Conservation (phyloP, 2,113 vertebrate species). For the Hucho hucho region DNA sequence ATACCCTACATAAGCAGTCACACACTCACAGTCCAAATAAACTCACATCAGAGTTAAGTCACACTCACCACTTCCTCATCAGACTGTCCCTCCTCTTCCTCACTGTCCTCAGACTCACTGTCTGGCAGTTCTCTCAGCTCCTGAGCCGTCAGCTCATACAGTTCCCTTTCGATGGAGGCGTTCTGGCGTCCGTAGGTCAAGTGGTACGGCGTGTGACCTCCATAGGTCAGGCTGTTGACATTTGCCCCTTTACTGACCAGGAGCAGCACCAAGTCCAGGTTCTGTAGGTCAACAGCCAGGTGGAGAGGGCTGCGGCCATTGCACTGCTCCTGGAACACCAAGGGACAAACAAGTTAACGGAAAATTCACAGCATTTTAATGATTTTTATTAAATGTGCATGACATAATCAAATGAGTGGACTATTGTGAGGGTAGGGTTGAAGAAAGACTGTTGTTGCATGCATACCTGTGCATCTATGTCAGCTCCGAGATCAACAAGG, state of each 20-base stretch:
- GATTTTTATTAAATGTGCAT: not conserved
- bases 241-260: constrained; percentile 86
- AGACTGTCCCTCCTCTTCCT: constrained; percentile 75
- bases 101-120: constrained; percentile 84
- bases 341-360: not conserved
- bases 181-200: constrained; percentile 89
- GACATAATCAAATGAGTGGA: not conserved
- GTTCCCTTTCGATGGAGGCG: constrained; percentile 80
- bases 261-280: constrained; percentile 82
- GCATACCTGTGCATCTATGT: constrained; percentile 91
- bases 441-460: not conserved
- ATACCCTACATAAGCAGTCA: no score
- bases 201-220: constrained; percentile 90
- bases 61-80: constrained; percentile 81
- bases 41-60: not conserved
- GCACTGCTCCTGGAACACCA: constrained; percentile 82
- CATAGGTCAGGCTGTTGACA: constrained; percentile 89
- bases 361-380: not conserved
- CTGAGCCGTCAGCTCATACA: constrained; percentile 79
- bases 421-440: not conserved
- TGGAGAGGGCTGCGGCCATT: constrained; percentile 91
- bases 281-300: constrained; percentile 93
- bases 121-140: constrained; percentile 86
- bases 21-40: not conserved
- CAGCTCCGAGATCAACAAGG: constrained; percentile 86